A percentile compares a stretch with the other conserved stretches of the same genome.
phyloP scores from a whole-genome alignment of 53 echinoderm and acorn worm genomes.

The Stichopus horrens region DNA sequence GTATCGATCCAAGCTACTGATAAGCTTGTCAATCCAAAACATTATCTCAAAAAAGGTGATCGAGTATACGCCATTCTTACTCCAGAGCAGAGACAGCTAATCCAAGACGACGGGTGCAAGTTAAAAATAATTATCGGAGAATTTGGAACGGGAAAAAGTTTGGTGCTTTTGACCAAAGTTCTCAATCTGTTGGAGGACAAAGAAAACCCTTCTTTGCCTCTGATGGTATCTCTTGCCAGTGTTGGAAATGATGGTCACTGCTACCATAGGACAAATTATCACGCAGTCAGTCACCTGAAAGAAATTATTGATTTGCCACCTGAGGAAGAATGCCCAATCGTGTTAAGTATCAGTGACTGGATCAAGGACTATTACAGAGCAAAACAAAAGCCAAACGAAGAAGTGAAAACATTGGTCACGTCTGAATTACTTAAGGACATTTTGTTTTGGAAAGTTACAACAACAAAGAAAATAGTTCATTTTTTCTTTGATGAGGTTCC shows the following conservation, averaged over 20 bases:
- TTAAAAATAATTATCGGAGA: slow-evolving; percentile 1
- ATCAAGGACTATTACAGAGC: background rate
- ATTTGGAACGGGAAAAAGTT: slow-evolving; percentile 27
- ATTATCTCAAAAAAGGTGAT: background rate
- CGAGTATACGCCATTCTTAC: background rate
- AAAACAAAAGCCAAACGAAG: background rate
- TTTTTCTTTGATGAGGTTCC: slow-evolving; percentile 18
- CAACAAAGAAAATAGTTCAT: background rate
- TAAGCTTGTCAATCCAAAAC: background rate
- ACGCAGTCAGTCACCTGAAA: background rate
- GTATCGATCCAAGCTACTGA: background rate
- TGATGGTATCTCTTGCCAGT: background rate
- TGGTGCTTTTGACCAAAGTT: background rate
- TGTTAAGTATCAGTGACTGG: background rate
- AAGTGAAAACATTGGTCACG: background rate
- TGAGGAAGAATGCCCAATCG: background rate
- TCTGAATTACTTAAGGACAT: background rate
- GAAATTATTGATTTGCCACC: background rate
- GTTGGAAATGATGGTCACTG: background rate
- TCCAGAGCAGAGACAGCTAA: background rate
- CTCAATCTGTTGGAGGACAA: background rate
- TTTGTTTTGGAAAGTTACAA: background rate
- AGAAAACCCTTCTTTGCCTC: background rate
- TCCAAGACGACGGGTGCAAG: too few species aligned
- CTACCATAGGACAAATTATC: slow-evolving; percentile 18